These are phyloP conservation scores for Syngnathus acus DNA, from an alignment of 2,797 vertebrate species.

Conservation along the genomic window DNA sequence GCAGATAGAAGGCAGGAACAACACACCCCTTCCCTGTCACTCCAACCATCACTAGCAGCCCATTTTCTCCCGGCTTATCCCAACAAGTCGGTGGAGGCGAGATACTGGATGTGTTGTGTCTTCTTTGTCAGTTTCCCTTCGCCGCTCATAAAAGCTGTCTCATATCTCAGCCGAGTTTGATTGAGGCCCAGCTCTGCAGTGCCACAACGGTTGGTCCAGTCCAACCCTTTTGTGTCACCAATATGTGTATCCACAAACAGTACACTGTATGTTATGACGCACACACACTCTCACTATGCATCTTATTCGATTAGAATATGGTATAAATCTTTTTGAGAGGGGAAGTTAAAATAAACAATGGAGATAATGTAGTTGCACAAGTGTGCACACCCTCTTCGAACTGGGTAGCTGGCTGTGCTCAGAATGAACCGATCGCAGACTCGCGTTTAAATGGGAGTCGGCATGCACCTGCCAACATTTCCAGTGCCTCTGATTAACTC, in stretches of 20 bases:
- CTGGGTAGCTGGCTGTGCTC: background rate
- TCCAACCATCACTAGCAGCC: constrained; percentile 2
- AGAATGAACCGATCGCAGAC: background rate
- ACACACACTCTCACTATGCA: background rate
- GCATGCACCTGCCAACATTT: background rate
- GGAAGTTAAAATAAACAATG: background rate
- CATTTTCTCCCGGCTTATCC: constrained; percentile 38
- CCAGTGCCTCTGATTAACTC: background rate
- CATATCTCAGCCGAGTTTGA: constrained; percentile 64
- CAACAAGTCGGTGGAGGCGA: constrained; percentile 48
- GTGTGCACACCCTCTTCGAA: too few relatives aligned
- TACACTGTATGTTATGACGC: background rate
- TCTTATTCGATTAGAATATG: background rate
- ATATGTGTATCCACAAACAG: constrained; percentile 15
- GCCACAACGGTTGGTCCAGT: constrained; percentile 40
- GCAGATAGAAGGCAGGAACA: constrained; percentile 61
- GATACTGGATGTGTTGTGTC: constrained; percentile 59
- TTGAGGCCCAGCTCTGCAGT: constrained; percentile 47
- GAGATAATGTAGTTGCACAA: background rate
- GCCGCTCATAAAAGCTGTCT: constrained; percentile 60
- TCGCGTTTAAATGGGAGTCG: background rate
- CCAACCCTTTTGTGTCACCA: constrained; percentile 54
- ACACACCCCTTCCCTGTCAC: background rate
- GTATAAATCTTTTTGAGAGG: background rate
- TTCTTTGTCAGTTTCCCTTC: constrained; percentile 67